Percentiles rank a stretch among this genome's conserved stretches.
These are phyloP conservation scores for Troides aeacus DNA, from an alignment of 2,888 invertebrate species.

Conservation along the genomic window DNA sequence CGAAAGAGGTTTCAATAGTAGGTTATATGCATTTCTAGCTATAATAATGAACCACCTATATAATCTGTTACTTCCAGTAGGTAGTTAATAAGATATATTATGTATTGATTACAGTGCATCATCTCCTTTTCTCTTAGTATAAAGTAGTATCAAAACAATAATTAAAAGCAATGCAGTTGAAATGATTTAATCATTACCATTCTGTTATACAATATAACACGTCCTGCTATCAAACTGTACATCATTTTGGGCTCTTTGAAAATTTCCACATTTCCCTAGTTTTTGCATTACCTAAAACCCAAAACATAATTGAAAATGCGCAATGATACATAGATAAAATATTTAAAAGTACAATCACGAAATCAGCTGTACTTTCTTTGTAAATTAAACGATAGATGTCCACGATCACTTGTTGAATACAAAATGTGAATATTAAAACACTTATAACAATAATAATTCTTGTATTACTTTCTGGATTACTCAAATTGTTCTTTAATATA, in stretches of 20 bases:
- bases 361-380: conserved; percentile 29
- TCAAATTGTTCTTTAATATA: conserved; percentile 48
- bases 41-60: too few species aligned
- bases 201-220: too few species aligned
- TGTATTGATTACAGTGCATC: too few species aligned
- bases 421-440: conserved; percentile 58
- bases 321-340: conserved; percentile 56
- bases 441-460: conserved; percentile 58
- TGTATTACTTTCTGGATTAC: conserved; percentile 44
- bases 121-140: too few species aligned
- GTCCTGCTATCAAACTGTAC: too few species aligned
- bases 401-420: conserved; percentile 57
- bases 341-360: conserved; percentile 35
- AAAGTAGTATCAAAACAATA: too few species aligned
- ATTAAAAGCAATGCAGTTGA: too few species aligned
- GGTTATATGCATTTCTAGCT: too few species aligned
- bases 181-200: too few species aligned
- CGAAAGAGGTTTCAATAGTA: too few species aligned
- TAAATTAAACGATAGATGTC: conserved; percentile 55
- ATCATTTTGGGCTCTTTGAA: not conserved
- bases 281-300: conserved; percentile 64
- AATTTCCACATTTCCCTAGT: conserved; percentile 60
- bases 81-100: too few species aligned
- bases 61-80: too few species aligned
- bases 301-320: conserved; percentile 59